Conservation (phyloP, 2,113 vertebrate species). For the Myocastor coypus region DNA sequence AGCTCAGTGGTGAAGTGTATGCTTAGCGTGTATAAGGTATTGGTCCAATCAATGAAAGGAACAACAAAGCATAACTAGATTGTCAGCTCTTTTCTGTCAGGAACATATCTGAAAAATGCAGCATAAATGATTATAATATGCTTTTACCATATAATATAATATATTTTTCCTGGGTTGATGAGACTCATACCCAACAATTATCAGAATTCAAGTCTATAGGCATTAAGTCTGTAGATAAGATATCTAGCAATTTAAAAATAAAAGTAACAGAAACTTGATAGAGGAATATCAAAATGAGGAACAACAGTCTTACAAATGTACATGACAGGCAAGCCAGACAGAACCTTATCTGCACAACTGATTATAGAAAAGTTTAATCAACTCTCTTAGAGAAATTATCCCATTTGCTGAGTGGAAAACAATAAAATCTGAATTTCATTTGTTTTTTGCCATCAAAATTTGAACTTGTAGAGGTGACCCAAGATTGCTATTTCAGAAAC, state of each 20-base stretch:
- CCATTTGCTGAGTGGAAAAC: neutral
- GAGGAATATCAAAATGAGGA: neutral
- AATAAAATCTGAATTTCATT: neutral
- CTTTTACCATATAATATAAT: neutral
- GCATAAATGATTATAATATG: neutral
- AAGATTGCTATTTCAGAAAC: constrained; percentile 4
- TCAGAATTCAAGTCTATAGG: neutral
- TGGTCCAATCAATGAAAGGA: neutral
- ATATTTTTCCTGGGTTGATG: neutral
- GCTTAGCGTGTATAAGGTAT: neutral
- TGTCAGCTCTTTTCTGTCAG: neutral
- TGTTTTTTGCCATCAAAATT: neutral
- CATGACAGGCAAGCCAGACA: neutral
- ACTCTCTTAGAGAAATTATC: neutral
- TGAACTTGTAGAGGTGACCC: neutral
- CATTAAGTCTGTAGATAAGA: neutral
- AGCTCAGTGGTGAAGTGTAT: neutral
- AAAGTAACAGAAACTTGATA: neutral
- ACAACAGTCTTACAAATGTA: neutral
- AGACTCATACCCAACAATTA: neutral
- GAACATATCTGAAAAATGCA: neutral
- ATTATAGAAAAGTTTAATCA: neutral
- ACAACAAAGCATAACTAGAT: neutral
- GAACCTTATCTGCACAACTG: neutral
- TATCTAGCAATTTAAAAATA: neutral